phyloP scores from a whole-genome alignment of 2,888 invertebrate species.

The Nomada fabriciana region DNA sequence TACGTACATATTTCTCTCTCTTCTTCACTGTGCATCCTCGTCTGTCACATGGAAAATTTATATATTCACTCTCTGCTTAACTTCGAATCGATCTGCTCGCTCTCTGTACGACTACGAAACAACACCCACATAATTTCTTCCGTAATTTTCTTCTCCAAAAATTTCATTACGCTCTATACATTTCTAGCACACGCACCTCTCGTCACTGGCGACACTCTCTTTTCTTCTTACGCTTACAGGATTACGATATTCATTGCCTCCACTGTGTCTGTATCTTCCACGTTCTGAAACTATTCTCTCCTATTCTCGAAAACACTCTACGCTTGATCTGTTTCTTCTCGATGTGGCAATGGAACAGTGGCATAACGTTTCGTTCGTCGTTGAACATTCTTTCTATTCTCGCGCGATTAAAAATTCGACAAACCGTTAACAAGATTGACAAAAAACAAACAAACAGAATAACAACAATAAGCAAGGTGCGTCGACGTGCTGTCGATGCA shows the following conservation, averaged over 20 bases:
- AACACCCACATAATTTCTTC: neutral
- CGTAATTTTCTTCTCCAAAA: conserved; percentile 3
- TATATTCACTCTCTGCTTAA: conserved; percentile 20
- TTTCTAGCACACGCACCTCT: neutral
- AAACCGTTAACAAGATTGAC: conserved; percentile 23
- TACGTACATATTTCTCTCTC: conserved; percentile 43
- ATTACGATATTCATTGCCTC: neutral
- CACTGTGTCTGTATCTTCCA: neutral
- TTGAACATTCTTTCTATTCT: neutral
- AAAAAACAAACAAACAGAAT: neutral
- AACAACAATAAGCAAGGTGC: neutral
- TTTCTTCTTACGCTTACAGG: neutral
- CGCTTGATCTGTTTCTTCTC: conserved; percentile 9
- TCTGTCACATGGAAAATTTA: neutral
- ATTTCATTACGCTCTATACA: neutral
- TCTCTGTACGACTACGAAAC: neutral
- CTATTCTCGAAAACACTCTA: conserved; percentile 15
- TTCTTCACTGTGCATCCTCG: conserved; percentile 3
- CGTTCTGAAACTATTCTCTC: conserved; percentile 25
- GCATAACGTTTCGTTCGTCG: conserved; percentile 1
- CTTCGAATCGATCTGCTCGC: conserved; percentile 17
- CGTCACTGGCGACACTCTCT: neutral
- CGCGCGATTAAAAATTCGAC: neutral
- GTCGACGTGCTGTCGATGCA: neutral
- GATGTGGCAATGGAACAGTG: conserved; percentile 28